A percentile compares a stretch with the other conserved stretches of the same genome.
Evolutionary conservation across 2,797 vertebrate genomes (phyloP).

Genomic region (Chiroxiphia lanceolata): DNA sequence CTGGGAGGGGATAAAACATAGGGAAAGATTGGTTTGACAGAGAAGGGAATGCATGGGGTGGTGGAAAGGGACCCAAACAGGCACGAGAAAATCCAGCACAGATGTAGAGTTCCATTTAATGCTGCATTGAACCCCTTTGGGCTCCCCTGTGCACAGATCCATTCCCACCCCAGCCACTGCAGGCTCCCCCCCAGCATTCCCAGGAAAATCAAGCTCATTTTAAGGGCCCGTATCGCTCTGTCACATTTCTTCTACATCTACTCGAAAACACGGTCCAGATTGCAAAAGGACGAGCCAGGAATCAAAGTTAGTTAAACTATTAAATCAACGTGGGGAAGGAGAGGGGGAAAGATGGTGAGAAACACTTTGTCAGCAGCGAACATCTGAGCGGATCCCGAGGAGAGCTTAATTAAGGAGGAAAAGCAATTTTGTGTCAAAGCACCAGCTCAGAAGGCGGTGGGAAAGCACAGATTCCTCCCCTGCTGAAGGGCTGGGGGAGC

Average conservation of each 20-base stretch:
- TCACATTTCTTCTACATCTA: neutral
- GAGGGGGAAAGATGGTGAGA: neutral
- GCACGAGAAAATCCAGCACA: neutral
- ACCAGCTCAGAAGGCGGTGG: neutral
- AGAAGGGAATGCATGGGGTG: neutral
- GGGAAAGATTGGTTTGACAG: neutral
- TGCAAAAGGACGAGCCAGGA: neutral
- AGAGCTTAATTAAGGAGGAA: neutral
- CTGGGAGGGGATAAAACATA: neutral
- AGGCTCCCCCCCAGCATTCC: neutral
- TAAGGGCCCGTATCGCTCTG: neutral
- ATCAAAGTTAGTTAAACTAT: neutral
- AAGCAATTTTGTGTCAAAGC: neutral
- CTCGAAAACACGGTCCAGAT: neutral
- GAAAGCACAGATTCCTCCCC: neutral
- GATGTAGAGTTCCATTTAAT: fast-evolving
- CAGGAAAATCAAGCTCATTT: neutral
- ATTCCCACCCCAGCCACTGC: fast-evolving
- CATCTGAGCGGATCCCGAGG: neutral
- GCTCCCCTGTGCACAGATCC: neutral
- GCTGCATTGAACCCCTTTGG: neutral
- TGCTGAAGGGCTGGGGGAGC: neutral
- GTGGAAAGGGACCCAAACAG: neutral
- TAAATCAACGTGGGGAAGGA: neutral
- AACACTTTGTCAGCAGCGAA: neutral